Conservation (phyloP, 2,797 vertebrate species). For the Alfaro cultratus region DNA sequence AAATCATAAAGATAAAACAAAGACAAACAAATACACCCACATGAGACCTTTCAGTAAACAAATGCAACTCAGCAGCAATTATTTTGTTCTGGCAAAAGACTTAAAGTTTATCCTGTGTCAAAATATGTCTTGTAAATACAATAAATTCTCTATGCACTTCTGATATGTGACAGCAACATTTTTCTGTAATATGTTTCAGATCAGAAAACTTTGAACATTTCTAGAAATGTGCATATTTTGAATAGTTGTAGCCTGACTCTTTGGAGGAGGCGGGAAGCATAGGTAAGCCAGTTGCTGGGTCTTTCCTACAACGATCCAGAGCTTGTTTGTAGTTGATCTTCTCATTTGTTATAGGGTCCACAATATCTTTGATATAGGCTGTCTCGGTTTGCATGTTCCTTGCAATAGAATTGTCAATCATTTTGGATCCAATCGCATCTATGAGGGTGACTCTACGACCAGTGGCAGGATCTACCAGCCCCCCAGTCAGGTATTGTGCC, state of each 20-base stretch:
- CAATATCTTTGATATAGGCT: conserved; percentile 86
- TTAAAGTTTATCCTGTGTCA: conserved; percentile 64
- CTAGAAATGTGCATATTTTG: conserved; percentile 31
- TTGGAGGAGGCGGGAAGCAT: conserved; percentile 87
- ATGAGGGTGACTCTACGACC: conserved; percentile 81
- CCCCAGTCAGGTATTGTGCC: conserved; percentile 92
- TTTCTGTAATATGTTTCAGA: conserved; percentile 34
- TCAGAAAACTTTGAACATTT: conserved; percentile 62
- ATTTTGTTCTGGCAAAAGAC: conserved; percentile 50
- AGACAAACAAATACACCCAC: conserved; percentile 58
- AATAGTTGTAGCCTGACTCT: conserved; percentile 61
- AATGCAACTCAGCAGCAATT: conserved; percentile 63
- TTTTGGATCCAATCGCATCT: conserved; percentile 84
- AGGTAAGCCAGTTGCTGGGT: conserved; percentile 84
- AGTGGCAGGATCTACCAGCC: conserved; percentile 89
- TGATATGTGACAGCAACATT: conserved; percentile 15
- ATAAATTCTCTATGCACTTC: conserved; percentile 15
- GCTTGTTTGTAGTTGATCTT: conserved; percentile 94
- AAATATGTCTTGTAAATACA: conserved; percentile 55
- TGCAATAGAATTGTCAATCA: conserved; percentile 87
- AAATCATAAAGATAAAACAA: conserved; percentile 58
- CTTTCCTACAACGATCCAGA: conserved; percentile 87
- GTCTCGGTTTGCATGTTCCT: conserved; percentile 87
- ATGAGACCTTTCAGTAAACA: conserved; percentile 74
- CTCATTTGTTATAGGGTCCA: conserved; percentile 91